A percentile compares a stretch with the other conserved stretches of the same genome.
phyloP scores from a whole-genome alignment of 2,888 invertebrate species.

The Rhagium mordax region DNA sequence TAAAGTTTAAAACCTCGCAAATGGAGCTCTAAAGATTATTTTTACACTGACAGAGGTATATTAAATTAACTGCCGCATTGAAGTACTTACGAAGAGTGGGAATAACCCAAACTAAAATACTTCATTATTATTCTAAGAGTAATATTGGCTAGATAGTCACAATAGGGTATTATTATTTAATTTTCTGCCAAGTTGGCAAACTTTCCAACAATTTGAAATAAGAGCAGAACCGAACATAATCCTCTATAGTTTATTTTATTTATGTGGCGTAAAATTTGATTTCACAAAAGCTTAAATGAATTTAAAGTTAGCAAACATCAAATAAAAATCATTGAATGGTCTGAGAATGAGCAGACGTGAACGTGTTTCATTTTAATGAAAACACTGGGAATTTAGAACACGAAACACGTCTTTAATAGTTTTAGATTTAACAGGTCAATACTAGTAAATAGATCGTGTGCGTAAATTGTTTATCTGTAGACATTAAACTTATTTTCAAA shows the following conservation, averaged over 20 bases:
- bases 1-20: neutral
- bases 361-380: neutral
- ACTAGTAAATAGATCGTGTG: neutral
- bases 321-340: neutral
- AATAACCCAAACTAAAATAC: conserved; percentile 3
- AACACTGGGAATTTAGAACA: neutral
- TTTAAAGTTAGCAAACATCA: conserved; percentile 1
- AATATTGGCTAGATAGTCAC: conserved; percentile 1
- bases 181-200: conserved; percentile 2
- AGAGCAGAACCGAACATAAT: neutral
- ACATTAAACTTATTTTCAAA: neutral
- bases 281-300: neutral
- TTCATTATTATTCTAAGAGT: conserved; percentile 2
- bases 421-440: neutral
- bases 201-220: conserved; percentile 3
- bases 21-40: neutral
- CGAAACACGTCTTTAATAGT: neutral
- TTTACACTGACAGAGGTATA: neutral
- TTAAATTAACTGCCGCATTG: neutral
- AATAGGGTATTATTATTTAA: conserved; percentile 9
- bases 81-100: neutral
- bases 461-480: neutral
- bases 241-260: conserved; percentile 5
- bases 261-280: conserved; percentile 9
- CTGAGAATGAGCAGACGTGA: neutral